Evolutionary conservation across 2,797 vertebrate species (phyloP).

Genomic region (Enteromius afrohamiltoni): DNA sequence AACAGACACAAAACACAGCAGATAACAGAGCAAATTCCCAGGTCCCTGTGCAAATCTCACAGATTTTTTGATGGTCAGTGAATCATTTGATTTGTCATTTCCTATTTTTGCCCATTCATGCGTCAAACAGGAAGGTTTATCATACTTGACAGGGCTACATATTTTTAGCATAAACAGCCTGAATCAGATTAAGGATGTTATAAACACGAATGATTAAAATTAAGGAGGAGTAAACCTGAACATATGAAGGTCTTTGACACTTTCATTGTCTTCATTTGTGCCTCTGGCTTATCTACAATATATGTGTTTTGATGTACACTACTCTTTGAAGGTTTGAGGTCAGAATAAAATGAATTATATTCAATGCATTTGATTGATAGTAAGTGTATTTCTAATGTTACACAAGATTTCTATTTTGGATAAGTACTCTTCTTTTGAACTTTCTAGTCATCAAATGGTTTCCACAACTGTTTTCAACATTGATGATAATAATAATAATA

Average conservation of each 20-base stretch:
- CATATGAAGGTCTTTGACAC: conserved; percentile 12
- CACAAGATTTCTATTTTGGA: neutral
- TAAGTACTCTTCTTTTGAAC: neutral
- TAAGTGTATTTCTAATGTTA: neutral
- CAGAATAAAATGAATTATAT: neutral
- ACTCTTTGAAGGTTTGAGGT: neutral
- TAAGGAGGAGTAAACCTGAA: neutral
- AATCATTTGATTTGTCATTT: conserved; percentile 63
- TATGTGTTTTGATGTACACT: neutral
- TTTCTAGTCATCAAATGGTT: neutral
- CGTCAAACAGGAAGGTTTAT: conserved; percentile 68
- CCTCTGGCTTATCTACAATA: conserved; percentile 4
- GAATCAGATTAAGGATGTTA: neutral
- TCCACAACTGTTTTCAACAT: neutral
- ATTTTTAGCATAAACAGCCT: neutral
- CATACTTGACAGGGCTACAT: neutral
- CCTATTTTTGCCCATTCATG: conserved; percentile 54
- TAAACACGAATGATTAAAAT: neutral
- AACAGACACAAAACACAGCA: conserved; percentile 25
- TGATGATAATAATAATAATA: neutral
- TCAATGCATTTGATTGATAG: neutral
- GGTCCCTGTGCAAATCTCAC: conserved; percentile 44
- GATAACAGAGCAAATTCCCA: conserved; percentile 23
- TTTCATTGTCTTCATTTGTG: conserved; percentile 38
- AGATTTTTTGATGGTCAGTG: neutral